Conservation (phyloP, 2,888 invertebrate species). For the Platerodrilus igneus region DNA sequence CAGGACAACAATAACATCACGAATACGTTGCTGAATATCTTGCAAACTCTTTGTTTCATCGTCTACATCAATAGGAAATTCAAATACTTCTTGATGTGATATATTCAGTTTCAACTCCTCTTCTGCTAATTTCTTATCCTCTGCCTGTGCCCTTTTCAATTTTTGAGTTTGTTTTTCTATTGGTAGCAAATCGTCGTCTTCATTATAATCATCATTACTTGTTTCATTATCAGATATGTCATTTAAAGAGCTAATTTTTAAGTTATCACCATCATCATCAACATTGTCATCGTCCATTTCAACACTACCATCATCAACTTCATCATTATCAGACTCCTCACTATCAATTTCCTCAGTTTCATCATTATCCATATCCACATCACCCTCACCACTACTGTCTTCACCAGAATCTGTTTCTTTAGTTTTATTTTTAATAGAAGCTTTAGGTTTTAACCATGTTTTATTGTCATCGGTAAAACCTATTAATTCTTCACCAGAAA, state of each 20-base stretch:
- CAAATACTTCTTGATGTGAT: slow-evolving; percentile 68
- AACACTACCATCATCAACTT: slow-evolving; percentile 33
- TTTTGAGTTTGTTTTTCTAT: slow-evolving; percentile 81
- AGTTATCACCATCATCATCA: slow-evolving; percentile 38
- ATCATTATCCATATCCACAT: slow-evolving; percentile 37
- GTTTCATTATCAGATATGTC: slow-evolving; percentile 42
- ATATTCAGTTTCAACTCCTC: slow-evolving; percentile 80
- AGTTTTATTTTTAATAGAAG: slow-evolving; percentile 30
- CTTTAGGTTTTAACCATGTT: slow-evolving; percentile 64
- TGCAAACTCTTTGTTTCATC: slow-evolving; percentile 69
- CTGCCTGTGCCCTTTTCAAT: slow-evolving; percentile 66
- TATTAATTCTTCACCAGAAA: too few species aligned
- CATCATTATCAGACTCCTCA: slow-evolving; percentile 40
- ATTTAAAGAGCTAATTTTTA: slow-evolving; percentile 34
- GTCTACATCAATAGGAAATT: slow-evolving; percentile 74
- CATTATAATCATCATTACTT: slow-evolving; percentile 39
- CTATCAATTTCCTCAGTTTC: slow-evolving; percentile 36
- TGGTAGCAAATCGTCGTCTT: slow-evolving; percentile 69
- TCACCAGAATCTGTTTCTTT: slow-evolving; percentile 28
- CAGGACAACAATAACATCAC: slow-evolving; percentile 75
- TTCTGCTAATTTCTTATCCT: slow-evolving; percentile 68
- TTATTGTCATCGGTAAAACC: slow-evolving; percentile 70
- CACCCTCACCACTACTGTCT: slow-evolving; percentile 35
- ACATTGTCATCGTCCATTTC: slow-evolving; percentile 40
- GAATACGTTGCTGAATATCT: slow-evolving; percentile 84